Evolutionary conservation across 2,888 invertebrate genomes (phyloP).

Genomic region (Morpho achilles): DNA sequence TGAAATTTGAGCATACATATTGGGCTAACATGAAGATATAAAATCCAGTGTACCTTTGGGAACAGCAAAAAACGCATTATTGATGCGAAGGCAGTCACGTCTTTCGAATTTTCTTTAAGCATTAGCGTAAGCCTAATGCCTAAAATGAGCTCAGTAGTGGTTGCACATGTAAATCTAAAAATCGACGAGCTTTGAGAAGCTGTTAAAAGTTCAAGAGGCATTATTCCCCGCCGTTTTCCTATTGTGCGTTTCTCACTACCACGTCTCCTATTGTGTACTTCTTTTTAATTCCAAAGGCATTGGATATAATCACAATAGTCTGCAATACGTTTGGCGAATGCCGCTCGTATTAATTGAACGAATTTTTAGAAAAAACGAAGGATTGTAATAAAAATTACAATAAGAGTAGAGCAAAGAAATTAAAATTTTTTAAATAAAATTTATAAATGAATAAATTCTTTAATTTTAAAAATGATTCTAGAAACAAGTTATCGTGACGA

Average conservation of each 20-base stretch:
- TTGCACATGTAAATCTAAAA: conserved; percentile 18
- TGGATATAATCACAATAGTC: conserved; percentile 68
- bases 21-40: neutral
- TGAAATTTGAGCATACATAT: no score
- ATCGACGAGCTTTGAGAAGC: conserved; percentile 10
- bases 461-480: no score
- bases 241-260: conserved; percentile 53
- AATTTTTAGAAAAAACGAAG: no score
- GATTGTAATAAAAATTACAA: no score
- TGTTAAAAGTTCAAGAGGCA: conserved; percentile 36
- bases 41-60: neutral
- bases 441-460: no score
- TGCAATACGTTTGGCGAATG: conserved; percentile 55
- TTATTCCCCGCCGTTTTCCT: conserved; percentile 51
- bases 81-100: neutral
- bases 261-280: conserved; percentile 59
- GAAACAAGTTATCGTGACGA: no score
- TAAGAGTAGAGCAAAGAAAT: no score
- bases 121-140: neutral
- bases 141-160: conserved; percentile 1
- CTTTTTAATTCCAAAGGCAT: conserved; percentile 72
- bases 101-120: neutral
- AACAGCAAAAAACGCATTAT: no score
- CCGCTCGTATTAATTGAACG: conserved; percentile 41
- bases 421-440: no score